Percentiles rank a stretch among this genome's conserved stretches.
Evolutionary conservation across 2,113 vertebrate genomes (phyloP).

Genomic region (Colius striatus): DNA sequence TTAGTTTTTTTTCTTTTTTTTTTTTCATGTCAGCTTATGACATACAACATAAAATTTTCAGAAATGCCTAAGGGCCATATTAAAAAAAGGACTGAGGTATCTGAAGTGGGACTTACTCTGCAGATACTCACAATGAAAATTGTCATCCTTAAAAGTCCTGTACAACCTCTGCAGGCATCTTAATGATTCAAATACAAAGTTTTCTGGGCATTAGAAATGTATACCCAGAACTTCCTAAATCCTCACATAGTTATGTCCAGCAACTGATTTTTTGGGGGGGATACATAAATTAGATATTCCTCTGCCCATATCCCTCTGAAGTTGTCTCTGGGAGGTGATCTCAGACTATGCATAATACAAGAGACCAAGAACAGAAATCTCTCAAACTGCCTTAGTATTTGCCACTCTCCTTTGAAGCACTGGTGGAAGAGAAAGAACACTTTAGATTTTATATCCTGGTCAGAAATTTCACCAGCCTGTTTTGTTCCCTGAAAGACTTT

Average conservation of each 20-base stretch:
- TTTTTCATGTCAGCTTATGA: background rate
- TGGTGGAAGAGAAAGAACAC: background rate
- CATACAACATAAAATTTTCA: conserved; percentile 22
- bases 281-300: background rate
- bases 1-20: background rate
- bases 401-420: background rate
- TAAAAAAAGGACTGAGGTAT: background rate
- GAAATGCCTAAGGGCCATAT: background rate
- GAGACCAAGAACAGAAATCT: background rate
- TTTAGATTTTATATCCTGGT: background rate
- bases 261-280: background rate
- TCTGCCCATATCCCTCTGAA: background rate
- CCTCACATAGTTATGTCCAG: background rate
- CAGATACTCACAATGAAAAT: background rate
- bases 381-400: background rate
- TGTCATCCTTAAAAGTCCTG: background rate
- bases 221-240: background rate
- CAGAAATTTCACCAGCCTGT: background rate
- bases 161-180: background rate
- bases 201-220: background rate
- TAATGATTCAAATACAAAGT: background rate
- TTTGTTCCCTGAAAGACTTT: background rate
- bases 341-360: background rate
- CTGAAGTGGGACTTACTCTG: background rate
- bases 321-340: background rate